Evolutionary conservation across 2,888 invertebrate genomes (phyloP).

Genomic region (Phymatocera aterrima): DNA sequence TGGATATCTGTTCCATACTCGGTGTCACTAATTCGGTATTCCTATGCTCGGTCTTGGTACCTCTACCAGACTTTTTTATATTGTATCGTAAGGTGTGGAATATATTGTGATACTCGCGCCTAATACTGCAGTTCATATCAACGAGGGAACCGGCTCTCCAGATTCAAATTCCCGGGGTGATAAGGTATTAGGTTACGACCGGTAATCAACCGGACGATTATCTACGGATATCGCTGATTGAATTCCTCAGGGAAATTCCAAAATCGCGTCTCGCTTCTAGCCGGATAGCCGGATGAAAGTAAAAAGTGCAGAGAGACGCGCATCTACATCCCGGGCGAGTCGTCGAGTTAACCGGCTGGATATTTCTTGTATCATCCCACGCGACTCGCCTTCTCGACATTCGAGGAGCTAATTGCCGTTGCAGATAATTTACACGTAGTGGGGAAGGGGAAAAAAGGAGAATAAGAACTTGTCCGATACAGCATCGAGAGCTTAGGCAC

Average conservation of each 20-base stretch:
- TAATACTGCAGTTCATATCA: background rate
- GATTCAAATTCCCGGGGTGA: conserved; percentile 20
- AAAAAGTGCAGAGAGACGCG: background rate
- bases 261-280: background rate
- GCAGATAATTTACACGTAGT: conserved; percentile 18
- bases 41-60: background rate
- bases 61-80: background rate
- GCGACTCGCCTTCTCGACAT: conserved; percentile 5
- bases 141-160: background rate
- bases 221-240: background rate
- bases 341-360: conserved; percentile 12
- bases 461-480: background rate
- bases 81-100: conserved; percentile 13
- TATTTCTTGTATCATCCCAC: conserved; percentile 26
- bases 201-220: too few relatives aligned
- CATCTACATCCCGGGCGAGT: background rate
- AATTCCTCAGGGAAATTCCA: background rate
- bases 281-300: background rate
- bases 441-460: background rate
- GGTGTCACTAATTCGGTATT: conserved; percentile 22
- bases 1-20: background rate
- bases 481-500: background rate
- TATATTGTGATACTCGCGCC: background rate
- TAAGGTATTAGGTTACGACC: background rate
- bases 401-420: conserved; percentile 35